Conservation (phyloP, 1,140 invertebrate genomes). For the Lerema accius region DNA sequence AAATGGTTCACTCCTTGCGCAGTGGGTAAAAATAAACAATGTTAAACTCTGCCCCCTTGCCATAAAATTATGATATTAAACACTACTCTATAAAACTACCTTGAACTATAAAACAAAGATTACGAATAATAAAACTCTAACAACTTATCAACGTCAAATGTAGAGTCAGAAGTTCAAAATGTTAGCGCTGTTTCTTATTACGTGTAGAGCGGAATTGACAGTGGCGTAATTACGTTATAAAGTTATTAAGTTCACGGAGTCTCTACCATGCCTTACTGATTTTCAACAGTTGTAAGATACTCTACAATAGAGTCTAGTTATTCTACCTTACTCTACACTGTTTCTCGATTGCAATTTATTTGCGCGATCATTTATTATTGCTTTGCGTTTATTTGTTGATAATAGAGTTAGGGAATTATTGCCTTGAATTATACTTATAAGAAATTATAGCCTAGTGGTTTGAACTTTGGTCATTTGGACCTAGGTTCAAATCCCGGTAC, state of each 20-base stretch:
- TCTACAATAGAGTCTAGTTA: constrained; percentile 7
- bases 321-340: not conserved
- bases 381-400: no score
- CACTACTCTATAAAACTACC: no score
- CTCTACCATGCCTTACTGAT: constrained; percentile 4
- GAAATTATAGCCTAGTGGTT: no score
- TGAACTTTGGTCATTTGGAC: no score
- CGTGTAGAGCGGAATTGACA: constrained; percentile 12
- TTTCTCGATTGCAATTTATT: constrained; percentile 2
- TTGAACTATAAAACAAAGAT: no score
- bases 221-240: constrained; percentile 17
- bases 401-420: no score
- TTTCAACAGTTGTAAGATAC: not conserved
- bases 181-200: constrained; percentile 18
- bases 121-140: constrained; percentile 12
- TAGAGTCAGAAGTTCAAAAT: constrained; percentile 10
- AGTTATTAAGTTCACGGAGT: constrained; percentile 2
- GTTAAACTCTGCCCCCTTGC: no score
- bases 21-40: no score
- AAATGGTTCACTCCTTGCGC: no score
- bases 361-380: not conserved
- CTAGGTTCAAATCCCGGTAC: no score
- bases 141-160: constrained; percentile 30
- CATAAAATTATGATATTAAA: no score
- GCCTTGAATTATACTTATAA: no score